Base-by-base conservation (phyloP, 2,113 vertebrate species). In the Passer domesticus region DNA sequence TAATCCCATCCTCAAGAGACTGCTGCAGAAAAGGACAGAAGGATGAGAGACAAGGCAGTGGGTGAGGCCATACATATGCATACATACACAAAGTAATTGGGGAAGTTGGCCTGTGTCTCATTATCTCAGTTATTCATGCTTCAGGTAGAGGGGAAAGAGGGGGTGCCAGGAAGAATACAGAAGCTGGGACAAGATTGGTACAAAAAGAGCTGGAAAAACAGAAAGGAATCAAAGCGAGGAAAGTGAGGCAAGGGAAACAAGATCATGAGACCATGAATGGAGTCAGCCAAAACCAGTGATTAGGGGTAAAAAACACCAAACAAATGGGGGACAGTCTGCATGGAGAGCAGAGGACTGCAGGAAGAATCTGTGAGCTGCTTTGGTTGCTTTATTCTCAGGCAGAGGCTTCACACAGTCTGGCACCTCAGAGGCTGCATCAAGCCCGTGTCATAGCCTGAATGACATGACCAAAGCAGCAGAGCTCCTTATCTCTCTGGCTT, bases 1-100 rank as follows among this genome's bases (percentile, higher is more conserved):
- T 74, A 96, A 96, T 94, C 85, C 68, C 52, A 27, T 56, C 37
- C 87, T 83, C 90, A 60, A 70, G 90, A 83, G 90, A 59, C 72
- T 63, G 35, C 75, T 80, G 64, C 20, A 76, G 69, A 31, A 90
- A 83, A 75, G 56, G 84, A 85, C 59, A 88, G 67, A 52, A 88
- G 79, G 84, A 92, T 43, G 41, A 91, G 77, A 89, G 50, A 58
- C 31, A 49, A 85, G 52, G 67, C 63, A 73, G 53, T 3, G 28
- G 23, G 33, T n/a, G 31, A 90, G 43, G 35, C 76, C 72, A 92
- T 83, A 77, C 64, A 92, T 44, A 90, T 49, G 80, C 69, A 89
- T 63, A 69, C 0, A 0, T 49, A 89, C 6, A 79, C 43, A 59
- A 44, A 82, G 41, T 39, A 90, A 93, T 41, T 47, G 79, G 37